Evolutionary conservation across 2,113 vertebrate species (phyloP).

Genomic region (Aspiorhynchus laticeps): DNA sequence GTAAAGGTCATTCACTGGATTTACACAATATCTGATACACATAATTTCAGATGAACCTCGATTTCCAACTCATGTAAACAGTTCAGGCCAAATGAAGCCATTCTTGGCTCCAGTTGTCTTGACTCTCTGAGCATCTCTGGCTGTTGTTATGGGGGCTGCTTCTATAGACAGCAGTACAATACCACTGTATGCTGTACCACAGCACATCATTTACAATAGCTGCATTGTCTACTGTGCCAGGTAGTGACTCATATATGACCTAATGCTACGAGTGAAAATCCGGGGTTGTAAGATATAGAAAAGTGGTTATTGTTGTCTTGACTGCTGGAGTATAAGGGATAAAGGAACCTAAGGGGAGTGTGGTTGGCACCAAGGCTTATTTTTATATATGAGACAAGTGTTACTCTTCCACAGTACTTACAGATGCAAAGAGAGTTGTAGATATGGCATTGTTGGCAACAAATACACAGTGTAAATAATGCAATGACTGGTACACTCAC

Average conservation of each 20-base stretch:
- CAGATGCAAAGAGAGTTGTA: neutral
- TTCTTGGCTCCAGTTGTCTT: constrained; percentile 21
- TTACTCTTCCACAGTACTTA: neutral
- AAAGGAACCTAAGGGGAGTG: neutral
- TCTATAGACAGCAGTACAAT: constrained; percentile 63
- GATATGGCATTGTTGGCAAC: neutral
- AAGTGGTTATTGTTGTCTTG: constrained; percentile 61
- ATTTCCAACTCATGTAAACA: neutral
- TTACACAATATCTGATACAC: neutral
- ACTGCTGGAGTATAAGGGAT: constrained; percentile 56
- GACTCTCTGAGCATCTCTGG: constrained; percentile 48
- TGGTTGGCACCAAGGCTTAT: constrained; percentile 21
- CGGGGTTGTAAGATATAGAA: constrained; percentile 51
- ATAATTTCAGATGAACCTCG: neutral
- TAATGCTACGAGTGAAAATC: constrained; percentile 63
- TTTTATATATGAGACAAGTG: neutral
- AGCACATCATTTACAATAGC: constrained; percentile 70
- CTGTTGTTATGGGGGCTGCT: constrained; percentile 53
- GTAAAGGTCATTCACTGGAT: neutral
- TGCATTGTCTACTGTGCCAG: constrained; percentile 73
- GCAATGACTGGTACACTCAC: neutral
- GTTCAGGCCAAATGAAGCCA: constrained; percentile 28
- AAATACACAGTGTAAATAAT: neutral
- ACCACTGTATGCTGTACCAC: constrained; percentile 67
- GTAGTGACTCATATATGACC: constrained; percentile 78